Percentiles rank a stretch among this genome's conserved stretches.
Conservation (phyloP, 1,140 invertebrate genomes). For the Rhagoletis pomonella region DNA sequence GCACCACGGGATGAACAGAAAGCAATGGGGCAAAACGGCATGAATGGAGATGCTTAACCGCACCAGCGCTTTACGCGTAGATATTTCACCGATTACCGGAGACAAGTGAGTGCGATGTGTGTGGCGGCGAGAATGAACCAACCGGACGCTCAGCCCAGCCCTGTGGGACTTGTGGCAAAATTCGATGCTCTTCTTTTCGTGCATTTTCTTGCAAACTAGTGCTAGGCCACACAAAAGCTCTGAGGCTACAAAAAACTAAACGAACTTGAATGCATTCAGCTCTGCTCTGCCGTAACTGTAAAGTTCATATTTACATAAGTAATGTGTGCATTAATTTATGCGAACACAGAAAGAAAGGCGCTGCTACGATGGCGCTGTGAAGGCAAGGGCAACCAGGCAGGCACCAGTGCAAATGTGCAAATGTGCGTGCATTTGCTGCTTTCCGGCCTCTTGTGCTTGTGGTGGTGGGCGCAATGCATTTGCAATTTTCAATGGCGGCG, state of each 20-base stretch:
- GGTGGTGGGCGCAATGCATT: neutral
- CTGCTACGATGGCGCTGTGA: neutral
- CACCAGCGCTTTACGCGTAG: constrained; percentile 25
- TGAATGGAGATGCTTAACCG: constrained; percentile 31
- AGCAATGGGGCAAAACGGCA: neutral
- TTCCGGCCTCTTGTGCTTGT: neutral
- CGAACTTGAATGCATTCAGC: constrained; percentile 6
- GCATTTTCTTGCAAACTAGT: constrained; percentile 8
- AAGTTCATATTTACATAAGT: constrained; percentile 51
- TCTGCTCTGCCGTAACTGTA: constrained; percentile 18
- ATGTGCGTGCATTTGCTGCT: neutral
- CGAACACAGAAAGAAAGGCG: neutral
- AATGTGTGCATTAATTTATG: constrained; percentile 50
- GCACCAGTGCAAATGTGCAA: neutral
- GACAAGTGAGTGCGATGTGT: constrained; percentile 33
- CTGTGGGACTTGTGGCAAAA: neutral
- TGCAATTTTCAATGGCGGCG: constrained; percentile 36
- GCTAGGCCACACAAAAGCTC: constrained; percentile 11
- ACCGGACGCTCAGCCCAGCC: neutral
- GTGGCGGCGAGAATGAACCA: neutral
- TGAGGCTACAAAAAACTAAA: neutral
- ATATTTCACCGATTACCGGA: constrained; percentile 20
- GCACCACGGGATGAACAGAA: neutral
- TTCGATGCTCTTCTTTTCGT: neutral
- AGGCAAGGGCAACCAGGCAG: neutral